A percentile compares a stretch with the other conserved stretches of the same genome.
phyloP scores from a whole-genome alignment of 2,888 invertebrate species.

The Drymonia ruficornis region DNA sequence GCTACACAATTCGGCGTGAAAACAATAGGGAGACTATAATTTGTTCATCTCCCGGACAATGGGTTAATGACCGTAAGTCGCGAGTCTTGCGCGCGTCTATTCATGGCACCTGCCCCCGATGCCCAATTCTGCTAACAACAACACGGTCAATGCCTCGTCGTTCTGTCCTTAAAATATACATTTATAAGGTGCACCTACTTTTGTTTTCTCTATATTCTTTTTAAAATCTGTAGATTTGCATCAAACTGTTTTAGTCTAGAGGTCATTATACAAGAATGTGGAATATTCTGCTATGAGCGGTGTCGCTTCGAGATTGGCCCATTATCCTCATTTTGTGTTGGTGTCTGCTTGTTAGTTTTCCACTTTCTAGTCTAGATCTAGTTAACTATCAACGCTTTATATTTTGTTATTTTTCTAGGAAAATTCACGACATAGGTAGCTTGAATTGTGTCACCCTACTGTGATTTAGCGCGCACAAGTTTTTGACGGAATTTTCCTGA shows the following conservation, averaged over 20 bases:
- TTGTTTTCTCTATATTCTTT: slow-evolving; percentile 18
- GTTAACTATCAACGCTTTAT: neutral
- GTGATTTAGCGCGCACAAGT: too few species aligned
- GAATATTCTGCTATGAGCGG: neutral
- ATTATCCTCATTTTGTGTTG: slow-evolving; percentile 1
- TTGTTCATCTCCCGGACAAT: slow-evolving; percentile 32
- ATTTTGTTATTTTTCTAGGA: too few species aligned
- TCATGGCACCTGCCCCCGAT: slow-evolving; percentile 39
- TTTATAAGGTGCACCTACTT: slow-evolving; percentile 28
- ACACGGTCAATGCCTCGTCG: slow-evolving; percentile 24
- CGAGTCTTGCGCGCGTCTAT: slow-evolving; percentile 30
- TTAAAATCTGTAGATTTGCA: neutral
- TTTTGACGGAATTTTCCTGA: too few species aligned
- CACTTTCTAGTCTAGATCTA: slow-evolving; percentile 2
- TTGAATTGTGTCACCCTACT: too few species aligned
- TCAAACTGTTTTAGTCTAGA: neutral
- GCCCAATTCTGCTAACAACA: slow-evolving; percentile 31
- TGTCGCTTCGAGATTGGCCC: neutral
- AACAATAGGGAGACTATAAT: slow-evolving; percentile 37
- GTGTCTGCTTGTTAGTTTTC: neutral
- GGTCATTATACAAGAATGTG: slow-evolving; percentile 2
- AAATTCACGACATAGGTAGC: too few species aligned
- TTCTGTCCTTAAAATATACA: slow-evolving; percentile 26
- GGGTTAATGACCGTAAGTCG: slow-evolving; percentile 30
- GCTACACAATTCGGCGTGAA: slow-evolving; percentile 13